Base-by-base conservation (phyloP, 2,797 vertebrate species). In the Hyperoplus immaculatus region DNA sequence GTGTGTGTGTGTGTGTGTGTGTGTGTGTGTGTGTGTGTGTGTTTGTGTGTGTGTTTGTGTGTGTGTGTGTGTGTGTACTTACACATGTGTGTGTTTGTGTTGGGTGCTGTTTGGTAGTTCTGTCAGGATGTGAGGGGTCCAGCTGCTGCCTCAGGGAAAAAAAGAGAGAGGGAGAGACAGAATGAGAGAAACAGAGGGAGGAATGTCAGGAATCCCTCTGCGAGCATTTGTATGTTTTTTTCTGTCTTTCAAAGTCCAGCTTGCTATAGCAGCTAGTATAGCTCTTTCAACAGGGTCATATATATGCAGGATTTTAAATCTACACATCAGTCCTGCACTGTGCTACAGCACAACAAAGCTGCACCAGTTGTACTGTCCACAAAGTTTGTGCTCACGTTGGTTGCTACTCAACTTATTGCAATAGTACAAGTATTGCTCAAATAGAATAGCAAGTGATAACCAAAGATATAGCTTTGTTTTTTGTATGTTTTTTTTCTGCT, bases 151-250 rank as follows among this genome's bases (percentile, higher is more conserved):
- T 84, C 73, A 6, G 81, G 89, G 87, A 76, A 79, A 80, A 81
- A 77, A 50, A 29, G 39, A 57, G 38, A 59, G 57, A 59, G 63
- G 39, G 66, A 50, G 57, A 51, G 46, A 73, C 59, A 62, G 71
- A 72, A 42, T 43, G 65, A 38, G 75, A 39, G 66, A 70, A 73
- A 80, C 72, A 81, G 71, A 66, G 66, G 14, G 41, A 91, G 87
- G 92, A 95, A 95, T 94, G 86, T 85, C 16, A 81, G 81, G 91
- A 94, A 94, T 95, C 83, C 72, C 59, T 61, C 77, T 87, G 74
- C 79, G 80, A 88, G 62, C 78, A 36, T 86, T 88, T 80, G 12
- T 75, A 8, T 83, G 80, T 88, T 85, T 85, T 78, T 85, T 79
- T 83, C 51, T 70, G 59, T 83, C 38, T 53, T 63, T 78, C 43